phyloP scores from a whole-genome alignment of 2,888 invertebrate genomes.

The Amiota mariae region DNA sequence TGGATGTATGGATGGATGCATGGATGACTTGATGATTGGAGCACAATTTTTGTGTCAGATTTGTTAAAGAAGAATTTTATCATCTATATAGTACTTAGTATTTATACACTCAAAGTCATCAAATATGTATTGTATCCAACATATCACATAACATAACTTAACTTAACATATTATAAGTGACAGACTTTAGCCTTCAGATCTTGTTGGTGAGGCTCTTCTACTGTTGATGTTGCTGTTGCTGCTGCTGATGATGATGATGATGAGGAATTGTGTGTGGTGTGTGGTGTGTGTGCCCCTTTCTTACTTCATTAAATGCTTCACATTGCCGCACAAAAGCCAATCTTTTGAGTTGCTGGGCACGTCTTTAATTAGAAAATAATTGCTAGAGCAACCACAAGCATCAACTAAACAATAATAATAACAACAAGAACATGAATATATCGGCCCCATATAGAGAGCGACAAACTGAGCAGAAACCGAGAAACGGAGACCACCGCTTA shows the following conservation, averaged over 20 bases:
- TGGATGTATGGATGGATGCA: no score
- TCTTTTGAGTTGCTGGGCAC: conserved; percentile 51
- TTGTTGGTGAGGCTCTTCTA: not conserved
- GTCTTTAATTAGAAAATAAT: conserved; percentile 73
- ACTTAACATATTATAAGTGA: no score
- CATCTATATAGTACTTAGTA: not conserved
- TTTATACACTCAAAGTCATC: no score
- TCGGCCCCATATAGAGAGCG: not conserved
- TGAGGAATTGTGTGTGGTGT: not conserved
- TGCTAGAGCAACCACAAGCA: conserved; percentile 48
- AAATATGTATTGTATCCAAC: no score
- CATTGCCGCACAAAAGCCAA: conserved; percentile 22
- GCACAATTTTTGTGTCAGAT: not conserved
- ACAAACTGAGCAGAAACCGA: not conserved
- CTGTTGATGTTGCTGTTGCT: not conserved
- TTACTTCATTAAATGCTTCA: conserved; percentile 45
- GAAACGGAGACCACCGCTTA: no score
- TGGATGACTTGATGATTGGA: no score
- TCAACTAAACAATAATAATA: not conserved
- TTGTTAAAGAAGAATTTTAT: conserved; percentile 6
- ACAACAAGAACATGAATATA: conserved; percentile 3
- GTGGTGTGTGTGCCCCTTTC: not conserved
- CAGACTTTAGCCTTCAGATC: no score
- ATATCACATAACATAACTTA: no score
- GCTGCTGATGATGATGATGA: not conserved